Evolutionary conservation across 2,888 invertebrate species (phyloP), one percentile per base, ranked within the genome.

Genomic region (Ormyrus nitidulus): DNA sequence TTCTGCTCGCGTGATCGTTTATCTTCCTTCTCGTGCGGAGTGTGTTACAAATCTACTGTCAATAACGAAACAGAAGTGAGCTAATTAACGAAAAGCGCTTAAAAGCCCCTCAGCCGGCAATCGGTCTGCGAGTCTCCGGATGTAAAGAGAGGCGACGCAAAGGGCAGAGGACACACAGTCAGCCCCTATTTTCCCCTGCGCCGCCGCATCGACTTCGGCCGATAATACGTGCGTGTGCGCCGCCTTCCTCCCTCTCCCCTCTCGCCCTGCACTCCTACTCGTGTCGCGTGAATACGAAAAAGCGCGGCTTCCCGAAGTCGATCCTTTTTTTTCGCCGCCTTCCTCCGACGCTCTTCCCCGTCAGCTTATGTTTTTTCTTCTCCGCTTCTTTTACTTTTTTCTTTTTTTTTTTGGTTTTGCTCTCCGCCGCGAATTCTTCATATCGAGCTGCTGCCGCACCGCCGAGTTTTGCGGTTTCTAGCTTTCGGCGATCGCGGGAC

Each of bases 251-350:
- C 13, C 13, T 5, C 34, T 4, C 34, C 34, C 4, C 34, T 34
- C 34, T 34, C 54, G 54, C 49, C 62, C 48, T 34, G 34, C 34
- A 34, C 34, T 9, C 58, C 34, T 10, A n/a, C 2, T 69, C 76
- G 46, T 54, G 34, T 72, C 61, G 48, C 72, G 66, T 61, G 54
- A 72, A 72, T 61, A 54, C 53, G 54, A 78, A 61, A 48, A 78
- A 70, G 70, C 19, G 51, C 7, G n/a, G 58, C 49, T 74, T n/a
- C 62, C 9, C 61, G 53, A 53, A 53, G 34, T 34, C 34, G 34
- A 34, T 34, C 34, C 10, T 34, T 51, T 49, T 59, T 59, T 54
- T 71, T 62, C 10, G 54, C 64, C 58, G 65, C 58, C n/a, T 68
- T 51, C 53, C 46, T 48, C 9, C 6, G 10, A 7, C 11, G n/a